phyloP scores from a whole-genome alignment of 2,888 invertebrate species.

The Ormyrus pomaceus region DNA sequence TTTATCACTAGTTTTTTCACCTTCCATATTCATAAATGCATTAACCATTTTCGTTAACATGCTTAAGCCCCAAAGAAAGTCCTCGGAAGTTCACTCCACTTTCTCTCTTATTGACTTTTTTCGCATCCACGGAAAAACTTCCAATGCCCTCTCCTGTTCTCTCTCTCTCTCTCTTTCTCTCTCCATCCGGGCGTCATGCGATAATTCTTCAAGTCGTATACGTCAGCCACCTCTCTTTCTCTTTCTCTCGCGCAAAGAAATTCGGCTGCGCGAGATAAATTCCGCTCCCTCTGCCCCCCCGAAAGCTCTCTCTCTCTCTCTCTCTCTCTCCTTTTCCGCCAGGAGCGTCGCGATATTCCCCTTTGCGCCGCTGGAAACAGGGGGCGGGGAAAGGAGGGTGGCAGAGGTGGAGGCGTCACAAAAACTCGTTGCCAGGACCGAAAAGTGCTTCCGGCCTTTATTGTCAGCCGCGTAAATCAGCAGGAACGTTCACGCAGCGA shows the following conservation, averaged over 20 bases:
- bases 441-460: constrained; percentile 67
- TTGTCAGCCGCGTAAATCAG: constrained; percentile 66
- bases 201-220: constrained; percentile 55
- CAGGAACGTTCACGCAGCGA: constrained; percentile 53
- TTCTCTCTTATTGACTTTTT: constrained; percentile 43
- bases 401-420: constrained; percentile 55
- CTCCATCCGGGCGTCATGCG: constrained; percentile 31
- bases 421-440: constrained; percentile 65
- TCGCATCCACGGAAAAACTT: constrained; percentile 13
- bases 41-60: not conserved
- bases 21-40: too few species aligned
- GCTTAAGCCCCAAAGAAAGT: constrained; percentile 31
- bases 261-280: constrained; percentile 61
- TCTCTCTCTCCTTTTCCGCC: constrained; percentile 24
- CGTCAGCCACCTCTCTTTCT: constrained; percentile 17
- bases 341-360: constrained; percentile 27
- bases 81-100: constrained; percentile 25
- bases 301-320: not conserved
- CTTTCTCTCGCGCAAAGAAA: constrained; percentile 52
- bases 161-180: not conserved
- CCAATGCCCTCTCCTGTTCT: not conserved
- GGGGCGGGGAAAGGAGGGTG: constrained; percentile 18
- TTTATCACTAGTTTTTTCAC: too few species aligned
- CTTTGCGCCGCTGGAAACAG: constrained; percentile 14
- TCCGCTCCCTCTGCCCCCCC: constrained; percentile 32